Percentiles rank a stretch among this genome's conserved stretches.
phyloP scores from a whole-genome alignment of 2,113 vertebrate species.

The Castor canadensis region DNA sequence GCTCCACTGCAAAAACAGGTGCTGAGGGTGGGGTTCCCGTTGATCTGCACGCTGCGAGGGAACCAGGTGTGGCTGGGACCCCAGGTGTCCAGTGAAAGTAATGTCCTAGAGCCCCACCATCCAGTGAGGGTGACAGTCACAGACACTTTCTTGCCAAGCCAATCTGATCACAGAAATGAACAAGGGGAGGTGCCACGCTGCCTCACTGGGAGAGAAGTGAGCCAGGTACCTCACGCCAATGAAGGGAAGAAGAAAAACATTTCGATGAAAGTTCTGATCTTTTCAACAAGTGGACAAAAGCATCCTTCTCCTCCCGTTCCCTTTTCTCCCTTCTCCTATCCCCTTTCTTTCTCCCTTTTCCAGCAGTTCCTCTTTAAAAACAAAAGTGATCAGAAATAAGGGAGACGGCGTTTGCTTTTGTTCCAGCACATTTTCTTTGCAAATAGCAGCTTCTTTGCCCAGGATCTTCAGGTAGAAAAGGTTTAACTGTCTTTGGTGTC shows the following conservation, averaged over 20 bases:
- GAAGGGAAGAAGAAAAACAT: background rate
- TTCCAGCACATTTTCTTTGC: background rate
- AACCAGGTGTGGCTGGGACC: background rate
- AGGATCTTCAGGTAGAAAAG: too few species aligned
- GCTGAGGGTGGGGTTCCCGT: background rate
- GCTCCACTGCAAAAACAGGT: background rate
- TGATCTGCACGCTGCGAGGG: background rate
- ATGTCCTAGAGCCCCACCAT: background rate
- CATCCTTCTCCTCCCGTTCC: background rate
- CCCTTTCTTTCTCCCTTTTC: background rate
- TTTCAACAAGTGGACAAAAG: background rate
- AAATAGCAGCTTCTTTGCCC: background rate
- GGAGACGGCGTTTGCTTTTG: background rate
- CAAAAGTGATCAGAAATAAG: background rate
- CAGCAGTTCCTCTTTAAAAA: background rate
- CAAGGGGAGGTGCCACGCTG: background rate
- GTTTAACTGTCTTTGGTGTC: too few species aligned
- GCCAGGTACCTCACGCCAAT: background rate
- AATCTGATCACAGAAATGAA: background rate
- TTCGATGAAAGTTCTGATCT: background rate
- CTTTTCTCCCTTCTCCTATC: accelerated
- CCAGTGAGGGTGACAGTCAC: background rate
- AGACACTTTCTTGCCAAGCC: background rate
- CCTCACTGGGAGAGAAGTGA: background rate
- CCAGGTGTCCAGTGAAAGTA: background rate